Evolutionary conservation across 2,797 vertebrate species (phyloP), one percentile per base, ranked within the genome.

Genomic region (Chiroxiphia lanceolata): DNA sequence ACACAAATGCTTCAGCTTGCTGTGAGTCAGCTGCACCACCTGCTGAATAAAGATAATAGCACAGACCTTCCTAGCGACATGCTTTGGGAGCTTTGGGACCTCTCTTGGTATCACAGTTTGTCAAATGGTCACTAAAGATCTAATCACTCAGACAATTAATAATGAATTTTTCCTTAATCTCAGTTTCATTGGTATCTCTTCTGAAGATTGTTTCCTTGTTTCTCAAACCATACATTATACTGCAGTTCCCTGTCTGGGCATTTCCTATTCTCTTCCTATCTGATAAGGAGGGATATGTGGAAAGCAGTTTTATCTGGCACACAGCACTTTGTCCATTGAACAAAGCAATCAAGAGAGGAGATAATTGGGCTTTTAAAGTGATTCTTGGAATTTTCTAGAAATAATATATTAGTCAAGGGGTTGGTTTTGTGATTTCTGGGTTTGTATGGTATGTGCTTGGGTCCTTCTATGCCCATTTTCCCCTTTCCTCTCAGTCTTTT

Each of bases 291-390:
- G 38, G 22, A 15, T 36, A 11, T 21, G 14, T 79, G n/a, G 78
- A 69, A 87, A 33, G 25, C 26, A 36, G 22, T 79, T 82, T 90
- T 11, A 50, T 51, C 85, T 96, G 83, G 71, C 56, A 60, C 48
- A 25, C 8, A 20, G 18, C 48, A 26, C 22, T 65, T 95, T 93
- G 18, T 91, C 47, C 29, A 16, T 91, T 85, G 90, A 77, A 36
- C 60, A 80, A 47, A 90, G 60, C 61, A 76, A 68, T 69, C 65
- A 91, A 67, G 60, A 86, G 56, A 71, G 61, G 83, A 92, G 90
- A 88, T 85, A 94, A 93, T 94, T 87, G 85, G 38, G 16, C 33
- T 89, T n/a, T 91, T 76, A 56, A 75, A 90, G 25, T 13, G 51
- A 87, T 78, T 71, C 34, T 82, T 72, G n/a, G 77, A 19, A 60